phyloP scores from a whole-genome alignment of 2,797 vertebrate genomes.

The Rousettus madagascariensis region DNA sequence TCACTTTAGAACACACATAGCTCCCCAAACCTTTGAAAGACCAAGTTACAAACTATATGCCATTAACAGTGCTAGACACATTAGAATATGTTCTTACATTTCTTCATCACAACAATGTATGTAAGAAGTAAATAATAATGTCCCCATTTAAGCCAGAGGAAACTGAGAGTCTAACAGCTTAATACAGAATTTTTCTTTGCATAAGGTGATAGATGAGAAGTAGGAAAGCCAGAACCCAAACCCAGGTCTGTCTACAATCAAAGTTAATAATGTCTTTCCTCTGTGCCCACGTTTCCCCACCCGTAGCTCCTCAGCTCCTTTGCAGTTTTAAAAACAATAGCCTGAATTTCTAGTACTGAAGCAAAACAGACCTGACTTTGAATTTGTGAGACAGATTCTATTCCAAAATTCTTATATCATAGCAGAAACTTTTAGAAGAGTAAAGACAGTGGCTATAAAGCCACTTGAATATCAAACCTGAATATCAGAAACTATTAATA shows the following conservation, averaged over 20 bases:
- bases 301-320: background rate
- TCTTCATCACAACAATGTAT: background rate
- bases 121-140: background rate
- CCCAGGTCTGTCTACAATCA: too few species aligned
- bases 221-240: background rate
- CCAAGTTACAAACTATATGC: background rate
- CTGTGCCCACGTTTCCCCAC: background rate
- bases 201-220: background rate
- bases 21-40: constrained; percentile 35
- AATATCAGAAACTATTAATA: background rate
- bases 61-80: background rate
- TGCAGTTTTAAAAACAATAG: background rate
- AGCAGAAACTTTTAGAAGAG: background rate
- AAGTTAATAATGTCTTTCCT: background rate
- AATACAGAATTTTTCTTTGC: too few species aligned
- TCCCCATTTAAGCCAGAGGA: background rate
- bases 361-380: background rate
- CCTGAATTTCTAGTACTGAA: background rate
- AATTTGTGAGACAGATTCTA: background rate
- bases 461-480: background rate
- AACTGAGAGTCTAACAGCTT: background rate
- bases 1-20: background rate
- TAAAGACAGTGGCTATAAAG: background rate
- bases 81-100: background rate
- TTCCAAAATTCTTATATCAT: background rate